Conservation (phyloP, 2,888 invertebrate species). For the Schrankia costaestrigalis region DNA sequence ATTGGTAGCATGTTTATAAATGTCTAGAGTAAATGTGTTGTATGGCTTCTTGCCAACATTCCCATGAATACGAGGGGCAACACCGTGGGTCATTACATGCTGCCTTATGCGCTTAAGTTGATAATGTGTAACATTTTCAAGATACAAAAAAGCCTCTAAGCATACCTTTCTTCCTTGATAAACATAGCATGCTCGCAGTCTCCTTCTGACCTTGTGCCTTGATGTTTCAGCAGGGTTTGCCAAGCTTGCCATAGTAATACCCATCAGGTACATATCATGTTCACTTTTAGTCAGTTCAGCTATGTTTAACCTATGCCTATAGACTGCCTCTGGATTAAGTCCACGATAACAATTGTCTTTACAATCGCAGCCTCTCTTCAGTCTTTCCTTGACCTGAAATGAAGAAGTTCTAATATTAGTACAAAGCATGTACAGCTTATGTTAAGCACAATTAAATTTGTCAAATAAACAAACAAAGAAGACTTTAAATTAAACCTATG, state of each 20-base stretch:
- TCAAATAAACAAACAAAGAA: no score
- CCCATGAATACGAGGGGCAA: constrained; percentile 88
- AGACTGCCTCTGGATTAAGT: constrained; percentile 87
- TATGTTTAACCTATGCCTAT: constrained; percentile 87
- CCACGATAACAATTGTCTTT: constrained; percentile 88
- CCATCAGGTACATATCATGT: constrained; percentile 92
- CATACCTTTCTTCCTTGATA: constrained; percentile 89
- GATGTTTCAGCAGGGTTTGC: constrained; percentile 87
- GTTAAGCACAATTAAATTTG: no score
- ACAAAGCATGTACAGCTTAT: no score
- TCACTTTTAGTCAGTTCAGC: constrained; percentile 90
- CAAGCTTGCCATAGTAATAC: constrained; percentile 90
- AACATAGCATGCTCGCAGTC: constrained; percentile 87
- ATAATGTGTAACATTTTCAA: constrained; percentile 90
- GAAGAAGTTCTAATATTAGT: no score
- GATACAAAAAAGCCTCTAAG: constrained; percentile 87
- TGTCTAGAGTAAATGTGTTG: constrained; percentile 89
- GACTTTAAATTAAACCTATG: no score
- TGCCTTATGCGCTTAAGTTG: constrained; percentile 88
- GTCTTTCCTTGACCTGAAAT: constrained; percentile 84
- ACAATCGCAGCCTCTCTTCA: constrained; percentile 88
- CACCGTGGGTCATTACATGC: constrained; percentile 89
- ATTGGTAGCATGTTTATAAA: constrained; percentile 88
- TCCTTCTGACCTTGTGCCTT: constrained; percentile 85
- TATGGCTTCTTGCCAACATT: constrained; percentile 90